phyloP scores from a whole-genome alignment of 2,113 vertebrate genomes.

The Actenoides lindsayi region DNA sequence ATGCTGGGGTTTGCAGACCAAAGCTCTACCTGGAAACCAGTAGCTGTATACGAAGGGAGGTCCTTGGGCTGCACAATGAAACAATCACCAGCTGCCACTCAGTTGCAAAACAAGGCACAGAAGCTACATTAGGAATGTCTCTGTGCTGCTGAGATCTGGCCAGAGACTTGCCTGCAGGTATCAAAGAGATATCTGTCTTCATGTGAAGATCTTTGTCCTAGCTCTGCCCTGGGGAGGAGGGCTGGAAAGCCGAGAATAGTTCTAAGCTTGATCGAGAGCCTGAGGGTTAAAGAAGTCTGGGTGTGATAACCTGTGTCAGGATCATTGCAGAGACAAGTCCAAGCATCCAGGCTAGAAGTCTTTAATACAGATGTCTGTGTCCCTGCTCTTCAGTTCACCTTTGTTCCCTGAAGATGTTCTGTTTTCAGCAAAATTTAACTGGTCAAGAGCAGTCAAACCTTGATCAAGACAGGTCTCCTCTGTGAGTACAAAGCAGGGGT shows the following conservation, averaged over 20 bases:
- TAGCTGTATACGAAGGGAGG: neutral
- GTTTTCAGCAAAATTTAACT: neutral
- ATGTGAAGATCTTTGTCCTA: neutral
- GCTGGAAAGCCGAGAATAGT: neutral
- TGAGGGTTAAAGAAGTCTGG: neutral
- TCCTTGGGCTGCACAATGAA: neutral
- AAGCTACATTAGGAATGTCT: neutral
- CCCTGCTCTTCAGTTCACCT: neutral
- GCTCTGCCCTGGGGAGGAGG: neutral
- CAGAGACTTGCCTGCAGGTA: neutral
- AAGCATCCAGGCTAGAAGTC: neutral
- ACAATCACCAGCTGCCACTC: neutral
- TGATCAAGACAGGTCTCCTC: neutral
- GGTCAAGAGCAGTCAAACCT: neutral
- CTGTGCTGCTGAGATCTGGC: neutral
- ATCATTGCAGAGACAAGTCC: neutral
- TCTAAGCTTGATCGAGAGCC: neutral
- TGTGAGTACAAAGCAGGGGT: neutral
- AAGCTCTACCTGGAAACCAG: neutral
- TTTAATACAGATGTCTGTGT: neutral
- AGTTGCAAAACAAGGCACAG: neutral
- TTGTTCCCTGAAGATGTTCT: neutral
- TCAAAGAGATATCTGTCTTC: neutral
- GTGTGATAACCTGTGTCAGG: neutral
- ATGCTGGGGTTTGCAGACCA: neutral